Evolutionary conservation across 2,797 vertebrate species (phyloP).

Genomic region (Glossophaga mutica): DNA sequence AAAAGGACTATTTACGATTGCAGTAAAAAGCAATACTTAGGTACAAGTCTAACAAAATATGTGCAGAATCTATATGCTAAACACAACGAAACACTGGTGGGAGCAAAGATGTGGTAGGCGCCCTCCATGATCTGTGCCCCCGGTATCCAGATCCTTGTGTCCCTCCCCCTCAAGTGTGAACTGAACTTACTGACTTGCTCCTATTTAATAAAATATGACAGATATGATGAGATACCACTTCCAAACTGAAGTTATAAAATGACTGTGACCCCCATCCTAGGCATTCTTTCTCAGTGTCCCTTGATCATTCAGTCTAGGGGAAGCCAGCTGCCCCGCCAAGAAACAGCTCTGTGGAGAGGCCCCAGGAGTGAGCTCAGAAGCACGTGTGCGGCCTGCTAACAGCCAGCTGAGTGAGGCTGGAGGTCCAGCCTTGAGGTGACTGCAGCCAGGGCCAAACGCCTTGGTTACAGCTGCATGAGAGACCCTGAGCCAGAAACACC

Average conservation of each 20-base stretch:
- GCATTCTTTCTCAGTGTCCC: neutral
- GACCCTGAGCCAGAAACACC: neutral
- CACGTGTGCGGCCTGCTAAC: neutral
- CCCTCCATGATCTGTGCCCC: neutral
- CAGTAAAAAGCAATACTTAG: neutral
- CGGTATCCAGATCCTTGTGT: neutral
- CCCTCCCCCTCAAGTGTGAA: neutral
- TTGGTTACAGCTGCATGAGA: neutral
- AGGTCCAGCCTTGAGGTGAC: neutral
- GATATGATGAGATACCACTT: neutral
- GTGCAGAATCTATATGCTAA: neutral
- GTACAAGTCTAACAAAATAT: neutral
- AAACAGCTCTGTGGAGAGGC: neutral
- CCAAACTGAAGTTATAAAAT: neutral
- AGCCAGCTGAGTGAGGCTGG: neutral
- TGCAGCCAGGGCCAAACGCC: neutral
- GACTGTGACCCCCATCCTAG: neutral
- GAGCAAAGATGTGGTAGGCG: neutral
- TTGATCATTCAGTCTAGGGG: neutral
- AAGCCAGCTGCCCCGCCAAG: neutral
- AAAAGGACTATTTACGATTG: neutral
- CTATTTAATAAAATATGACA: neutral
- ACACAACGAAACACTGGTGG: conserved; percentile 10
- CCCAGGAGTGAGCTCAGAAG: neutral
- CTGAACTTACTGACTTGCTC: neutral